Evolutionary conservation across 2,113 vertebrate species (phyloP).

Genomic region (Oreochromis spilurus): DNA sequence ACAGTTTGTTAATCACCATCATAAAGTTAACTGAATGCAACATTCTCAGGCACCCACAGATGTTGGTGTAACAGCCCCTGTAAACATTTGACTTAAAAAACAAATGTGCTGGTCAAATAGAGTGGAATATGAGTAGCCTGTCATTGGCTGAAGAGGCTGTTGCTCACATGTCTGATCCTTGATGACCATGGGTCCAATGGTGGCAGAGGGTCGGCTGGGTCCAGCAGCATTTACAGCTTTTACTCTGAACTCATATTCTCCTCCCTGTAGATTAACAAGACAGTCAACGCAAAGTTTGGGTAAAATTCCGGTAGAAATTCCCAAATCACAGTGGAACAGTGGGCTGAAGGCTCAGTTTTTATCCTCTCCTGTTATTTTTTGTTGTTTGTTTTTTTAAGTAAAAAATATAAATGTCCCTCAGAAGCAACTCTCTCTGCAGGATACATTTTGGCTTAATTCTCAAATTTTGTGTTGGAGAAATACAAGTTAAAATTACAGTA

Average conservation of each 20-base stretch:
- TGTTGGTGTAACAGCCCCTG: background rate
- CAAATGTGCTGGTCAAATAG: rapidly evolving
- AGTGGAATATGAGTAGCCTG: background rate
- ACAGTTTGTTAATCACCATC: background rate
- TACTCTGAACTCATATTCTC: conserved; percentile 94
- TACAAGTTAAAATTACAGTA: background rate
- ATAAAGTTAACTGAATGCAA: background rate
- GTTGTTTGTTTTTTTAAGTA: background rate
- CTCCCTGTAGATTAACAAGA: conserved; percentile 73
- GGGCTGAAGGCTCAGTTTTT: background rate
- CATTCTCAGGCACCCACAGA: background rate
- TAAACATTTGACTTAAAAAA: background rate
- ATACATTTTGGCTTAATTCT: background rate
- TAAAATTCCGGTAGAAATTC: background rate
- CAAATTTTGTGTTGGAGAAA: background rate
- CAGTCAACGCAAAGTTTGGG: background rate
- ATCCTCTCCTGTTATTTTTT: background rate
- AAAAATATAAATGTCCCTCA: background rate
- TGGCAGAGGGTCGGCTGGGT: conserved; percentile 87
- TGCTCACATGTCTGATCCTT: conserved; percentile 96
- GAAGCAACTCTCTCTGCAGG: background rate
- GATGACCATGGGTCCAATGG: conserved; percentile 86
- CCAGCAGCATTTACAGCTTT: conserved; percentile 97
- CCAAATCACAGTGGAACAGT: background rate
- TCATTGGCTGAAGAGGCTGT: background rate